Base-by-base conservation (phyloP, 2,113 vertebrate species). In the Onychostoma macrolepis region DNA sequence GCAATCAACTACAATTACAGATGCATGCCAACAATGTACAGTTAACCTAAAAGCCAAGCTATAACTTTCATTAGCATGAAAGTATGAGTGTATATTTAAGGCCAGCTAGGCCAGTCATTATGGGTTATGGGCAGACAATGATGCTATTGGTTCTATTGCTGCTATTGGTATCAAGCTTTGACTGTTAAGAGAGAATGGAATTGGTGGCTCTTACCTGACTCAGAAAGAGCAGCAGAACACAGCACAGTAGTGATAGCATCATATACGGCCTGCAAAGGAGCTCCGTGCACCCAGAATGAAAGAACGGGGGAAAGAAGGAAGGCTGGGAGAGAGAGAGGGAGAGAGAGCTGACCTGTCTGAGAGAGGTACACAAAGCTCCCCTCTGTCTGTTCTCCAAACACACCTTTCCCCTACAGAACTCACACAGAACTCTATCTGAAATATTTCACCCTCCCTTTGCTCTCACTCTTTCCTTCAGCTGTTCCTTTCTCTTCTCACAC, bases 361-460 rank as follows among this genome's bases (percentile, higher is more conserved):
- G 90, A 90, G 85, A 92, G 86, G 89, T 67, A 85, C 94, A 99
- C 97, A 98, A 98, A 98, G 97, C 94, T 88, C 90, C 91, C 95
- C 95, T 97, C 95, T 98, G 97, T 98, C 93, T 97, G 90, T 93
- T 91, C 91, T 93, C 92, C 93, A 92, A 95, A 93, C 92, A 94
- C 95, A 93, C 89, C 94, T 95, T 95, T 95, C 92, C 67, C 79
- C 50, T 50, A 65, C 80, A 79, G 63, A 79, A 50, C 75, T 67
- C 56, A 93, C 89, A 82, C 72, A 9, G 91, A 96, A 95, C 94
- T 94, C 93, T 89, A 93, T 90, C 94, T 93, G 92, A 94, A 96
- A 95, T 95, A 94, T 95, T 96, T 94, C 90, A 82, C 92, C 94
- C 94, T 92, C 90, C 85, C 86, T 93, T 91, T 92, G 88, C 83